Percentiles rank a stretch among this genome's conserved stretches.
These are phyloP conservation scores for Crypturellus tataupa DNA, from an alignment of 2,797 vertebrate species.

Conservation along the genomic window DNA sequence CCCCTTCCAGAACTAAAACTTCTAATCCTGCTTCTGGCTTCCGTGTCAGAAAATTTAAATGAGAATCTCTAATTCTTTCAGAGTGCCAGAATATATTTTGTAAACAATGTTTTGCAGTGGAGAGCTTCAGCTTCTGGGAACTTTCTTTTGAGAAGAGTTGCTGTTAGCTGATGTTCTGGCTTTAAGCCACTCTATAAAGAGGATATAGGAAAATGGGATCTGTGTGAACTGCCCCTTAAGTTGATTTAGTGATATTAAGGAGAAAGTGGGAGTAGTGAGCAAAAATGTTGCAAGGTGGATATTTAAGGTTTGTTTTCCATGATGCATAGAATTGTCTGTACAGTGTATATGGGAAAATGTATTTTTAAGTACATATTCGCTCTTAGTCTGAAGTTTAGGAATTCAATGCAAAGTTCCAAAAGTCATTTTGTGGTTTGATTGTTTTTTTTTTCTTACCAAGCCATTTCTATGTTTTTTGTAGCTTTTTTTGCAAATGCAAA, in stretches of 20 bases:
- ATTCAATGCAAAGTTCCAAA: background rate
- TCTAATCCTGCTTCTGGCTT: slow-evolving; percentile 34
- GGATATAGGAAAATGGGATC: background rate
- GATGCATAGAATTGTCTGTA: rapidly evolving
- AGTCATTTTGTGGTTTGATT: background rate
- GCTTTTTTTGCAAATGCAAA: background rate
- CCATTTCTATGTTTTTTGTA: background rate
- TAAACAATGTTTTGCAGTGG: background rate
- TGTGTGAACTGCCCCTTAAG: background rate
- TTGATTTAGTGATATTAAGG: background rate
- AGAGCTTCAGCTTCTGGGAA: background rate
- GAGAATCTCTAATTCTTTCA: slow-evolving; percentile 21
- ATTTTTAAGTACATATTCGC: background rate
- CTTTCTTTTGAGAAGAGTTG: background rate
- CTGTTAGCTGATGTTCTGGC: background rate
- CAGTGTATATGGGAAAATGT: background rate
- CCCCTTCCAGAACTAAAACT: slow-evolving; percentile 17
- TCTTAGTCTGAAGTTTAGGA: background rate
- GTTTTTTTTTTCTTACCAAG: background rate
- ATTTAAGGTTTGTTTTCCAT: background rate
- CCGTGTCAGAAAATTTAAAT: slow-evolving; percentile 29
- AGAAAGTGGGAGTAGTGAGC: background rate
- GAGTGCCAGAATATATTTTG: slow-evolving; percentile 15
- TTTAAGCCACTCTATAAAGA: background rate
- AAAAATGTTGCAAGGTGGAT: background rate